Conservation (phyloP, 2,113 vertebrate genomes). For the Syngnathus floridae region DNA sequence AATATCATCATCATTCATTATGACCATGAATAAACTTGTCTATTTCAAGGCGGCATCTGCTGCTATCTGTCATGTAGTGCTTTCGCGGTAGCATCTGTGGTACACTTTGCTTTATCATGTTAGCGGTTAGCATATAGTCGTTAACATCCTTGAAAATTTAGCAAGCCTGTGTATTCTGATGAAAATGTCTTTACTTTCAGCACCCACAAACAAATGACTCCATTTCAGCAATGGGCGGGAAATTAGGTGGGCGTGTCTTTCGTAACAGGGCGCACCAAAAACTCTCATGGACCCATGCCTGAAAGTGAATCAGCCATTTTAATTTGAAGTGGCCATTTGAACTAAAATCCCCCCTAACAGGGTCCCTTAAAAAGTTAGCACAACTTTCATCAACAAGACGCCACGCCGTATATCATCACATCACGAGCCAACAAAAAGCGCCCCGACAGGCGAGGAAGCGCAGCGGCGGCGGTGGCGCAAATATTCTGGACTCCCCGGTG, state of each 20-base stretch:
- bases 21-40: constrained; percentile 74
- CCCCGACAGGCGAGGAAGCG: neutral
- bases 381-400: constrained; percentile 26
- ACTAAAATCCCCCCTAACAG: no score
- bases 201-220: no score
- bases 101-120: neutral
- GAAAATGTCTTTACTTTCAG: neutral
- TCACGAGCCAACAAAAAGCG: constrained; percentile 5
- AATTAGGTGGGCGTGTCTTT: no score
- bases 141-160: neutral
- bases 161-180: neutral
- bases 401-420: constrained; percentile 37
- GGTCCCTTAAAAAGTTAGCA: no score
- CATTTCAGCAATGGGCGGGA: no score
- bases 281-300: no score
- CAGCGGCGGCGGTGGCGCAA: constrained; percentile 7
- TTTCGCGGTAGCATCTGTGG: neutral
- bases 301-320: neutral
- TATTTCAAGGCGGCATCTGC: constrained; percentile 56
- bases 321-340: neutral
- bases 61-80: constrained; percentile 11
- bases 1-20: constrained; percentile 72
- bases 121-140: neutral
- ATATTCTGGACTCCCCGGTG: constrained; percentile 11
- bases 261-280: no score